A percentile compares a stretch with the other conserved stretches of the same genome.
These are phyloP conservation scores for Myiothlypis coronata DNA, from an alignment of 2,797 vertebrate genomes.

Conservation along the genomic window DNA sequence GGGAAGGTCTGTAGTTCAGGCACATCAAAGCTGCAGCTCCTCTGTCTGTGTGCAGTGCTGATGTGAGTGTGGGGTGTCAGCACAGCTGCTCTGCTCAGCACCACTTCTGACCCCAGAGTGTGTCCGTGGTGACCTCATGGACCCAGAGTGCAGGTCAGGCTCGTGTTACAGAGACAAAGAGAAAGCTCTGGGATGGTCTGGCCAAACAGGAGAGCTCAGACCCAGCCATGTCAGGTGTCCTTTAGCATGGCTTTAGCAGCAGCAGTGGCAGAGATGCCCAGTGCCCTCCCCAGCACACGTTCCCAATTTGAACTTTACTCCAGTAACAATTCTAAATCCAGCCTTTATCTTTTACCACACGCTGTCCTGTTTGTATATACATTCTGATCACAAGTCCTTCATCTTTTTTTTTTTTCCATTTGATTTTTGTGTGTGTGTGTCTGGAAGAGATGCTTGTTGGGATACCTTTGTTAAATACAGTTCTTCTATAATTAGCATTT, in stretches of 20 bases:
- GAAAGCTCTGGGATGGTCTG: fast-evolving
- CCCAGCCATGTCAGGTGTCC: neutral
- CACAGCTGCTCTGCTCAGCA: neutral
- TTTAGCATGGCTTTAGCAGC: fast-evolving
- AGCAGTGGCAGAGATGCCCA: neutral
- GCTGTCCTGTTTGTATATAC: neutral
- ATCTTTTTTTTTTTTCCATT: neutral
- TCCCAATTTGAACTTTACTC: neutral
- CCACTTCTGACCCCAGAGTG: fast-evolving
- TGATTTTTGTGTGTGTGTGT: neutral
- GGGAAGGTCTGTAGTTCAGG: neutral
- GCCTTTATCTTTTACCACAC: neutral
- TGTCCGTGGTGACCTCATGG: neutral
- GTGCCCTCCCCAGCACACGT: neutral
- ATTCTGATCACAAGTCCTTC: neutral
- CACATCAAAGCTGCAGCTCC: neutral
- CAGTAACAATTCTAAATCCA: neutral
- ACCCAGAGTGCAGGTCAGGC: neutral
- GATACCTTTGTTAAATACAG: neutral
- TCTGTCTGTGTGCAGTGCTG: neutral
- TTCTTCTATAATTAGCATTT: neutral
- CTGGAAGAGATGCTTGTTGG: neutral
- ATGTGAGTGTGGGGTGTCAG: neutral
- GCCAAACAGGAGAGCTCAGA: neutral
- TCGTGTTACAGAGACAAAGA: fast-evolving